phyloP scores from a whole-genome alignment of 2,797 vertebrate species.

The Pseudochirops corinnae region DNA sequence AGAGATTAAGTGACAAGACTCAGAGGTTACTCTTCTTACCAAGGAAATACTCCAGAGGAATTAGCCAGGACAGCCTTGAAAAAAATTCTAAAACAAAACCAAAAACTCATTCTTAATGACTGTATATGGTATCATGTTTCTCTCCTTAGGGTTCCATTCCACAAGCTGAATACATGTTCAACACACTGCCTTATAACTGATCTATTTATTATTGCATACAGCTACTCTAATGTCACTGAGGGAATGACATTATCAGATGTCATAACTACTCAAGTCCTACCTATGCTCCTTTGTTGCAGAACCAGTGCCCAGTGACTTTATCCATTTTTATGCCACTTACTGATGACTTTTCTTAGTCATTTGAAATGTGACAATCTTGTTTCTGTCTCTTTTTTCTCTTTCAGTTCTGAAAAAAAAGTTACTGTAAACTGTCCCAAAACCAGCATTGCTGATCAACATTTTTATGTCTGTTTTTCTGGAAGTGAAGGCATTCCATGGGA shows the following conservation, averaged over 20 bases:
- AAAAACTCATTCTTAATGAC: constrained; percentile 89
- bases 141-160: constrained; percentile 87
- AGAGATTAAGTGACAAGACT: constrained; percentile 82
- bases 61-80: constrained; percentile 95
- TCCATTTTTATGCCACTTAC: constrained; percentile 77
- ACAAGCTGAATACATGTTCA: constrained; percentile 93
- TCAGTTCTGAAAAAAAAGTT: constrained; percentile 79
- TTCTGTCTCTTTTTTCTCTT: constrained; percentile 75
- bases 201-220: constrained; percentile 95
- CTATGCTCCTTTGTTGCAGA: constrained; percentile 84
- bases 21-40: constrained; percentile 88
- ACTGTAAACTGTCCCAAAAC: constrained; percentile 81
- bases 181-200: constrained; percentile 96
- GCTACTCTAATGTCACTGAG: constrained; percentile 84
- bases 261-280: constrained; percentile 85
- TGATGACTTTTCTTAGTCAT: constrained; percentile 76
- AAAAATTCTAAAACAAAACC: constrained; percentile 84
- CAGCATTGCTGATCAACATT: constrained; percentile 80
- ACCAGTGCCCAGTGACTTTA: constrained; percentile 82
- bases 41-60: constrained; percentile 87
- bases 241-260: constrained; percentile 84
- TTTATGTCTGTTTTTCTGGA: constrained; percentile 79
- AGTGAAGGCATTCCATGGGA: constrained; percentile 82
- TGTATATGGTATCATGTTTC: constrained; percentile 91
- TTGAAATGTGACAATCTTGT: constrained; percentile 80